Percentiles rank a stretch among this genome's conserved stretches.
phyloP scores from a whole-genome alignment of 2,113 vertebrate species.

The Phycodurus eques region DNA sequence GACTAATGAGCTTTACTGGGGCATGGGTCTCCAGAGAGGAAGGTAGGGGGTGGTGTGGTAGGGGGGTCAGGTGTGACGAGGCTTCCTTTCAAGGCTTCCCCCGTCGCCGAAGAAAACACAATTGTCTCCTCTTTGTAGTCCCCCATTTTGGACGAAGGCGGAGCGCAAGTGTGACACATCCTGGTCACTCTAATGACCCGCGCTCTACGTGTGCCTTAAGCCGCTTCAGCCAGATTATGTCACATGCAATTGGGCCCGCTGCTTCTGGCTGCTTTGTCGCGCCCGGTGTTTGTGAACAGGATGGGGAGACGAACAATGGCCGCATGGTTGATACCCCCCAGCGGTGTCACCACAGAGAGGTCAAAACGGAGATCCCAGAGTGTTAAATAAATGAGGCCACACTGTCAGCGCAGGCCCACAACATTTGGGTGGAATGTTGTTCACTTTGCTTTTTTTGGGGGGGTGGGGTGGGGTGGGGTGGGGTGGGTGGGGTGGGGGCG shows the following conservation, averaged over 20 bases:
- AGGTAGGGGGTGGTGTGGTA: background rate
- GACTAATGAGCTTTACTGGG: slow-evolving; percentile 77
- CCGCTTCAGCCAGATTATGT: slow-evolving; percentile 76
- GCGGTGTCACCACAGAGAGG: slow-evolving; percentile 55
- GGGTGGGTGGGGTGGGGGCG: too few species aligned
- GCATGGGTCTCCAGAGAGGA: slow-evolving; percentile 63
- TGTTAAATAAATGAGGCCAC: slow-evolving; percentile 70
- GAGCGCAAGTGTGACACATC: slow-evolving; percentile 66
- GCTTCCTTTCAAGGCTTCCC: slow-evolving; percentile 51
- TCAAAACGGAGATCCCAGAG: slow-evolving; percentile 66
- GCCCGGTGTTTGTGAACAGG: slow-evolving; percentile 66
- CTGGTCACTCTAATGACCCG: slow-evolving; percentile 66
- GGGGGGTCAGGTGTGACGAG: slow-evolving; percentile 61
- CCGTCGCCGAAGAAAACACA: slow-evolving; percentile 62
- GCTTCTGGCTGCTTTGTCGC: slow-evolving; percentile 59
- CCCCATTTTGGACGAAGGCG: slow-evolving; percentile 63
- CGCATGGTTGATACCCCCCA: slow-evolving; percentile 60
- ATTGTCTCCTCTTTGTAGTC: slow-evolving; percentile 65
- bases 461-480: background rate
- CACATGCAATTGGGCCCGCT: slow-evolving; percentile 69
- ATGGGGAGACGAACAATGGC: slow-evolving; percentile 66
- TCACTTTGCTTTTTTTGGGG: slow-evolving; percentile 22
- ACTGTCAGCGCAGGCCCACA: slow-evolving; percentile 45
- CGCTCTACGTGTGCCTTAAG: slow-evolving; percentile 70
- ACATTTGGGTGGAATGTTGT: slow-evolving; percentile 63